A percentile compares a stretch with the other conserved stretches of the same genome.
Conservation (phyloP, 1,140 invertebrate species). For the Nebria ingens region DNA sequence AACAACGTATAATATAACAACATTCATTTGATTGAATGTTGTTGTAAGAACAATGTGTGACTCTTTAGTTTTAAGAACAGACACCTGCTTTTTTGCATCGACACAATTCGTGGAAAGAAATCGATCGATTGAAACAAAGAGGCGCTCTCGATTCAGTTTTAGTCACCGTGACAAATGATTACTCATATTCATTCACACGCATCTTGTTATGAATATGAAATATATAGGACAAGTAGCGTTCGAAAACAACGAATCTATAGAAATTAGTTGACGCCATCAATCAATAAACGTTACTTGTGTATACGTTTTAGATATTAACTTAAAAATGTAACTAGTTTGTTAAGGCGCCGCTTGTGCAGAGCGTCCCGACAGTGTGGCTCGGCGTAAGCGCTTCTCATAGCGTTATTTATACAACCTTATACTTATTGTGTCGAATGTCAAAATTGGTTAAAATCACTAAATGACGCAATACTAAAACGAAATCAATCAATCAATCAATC, state of each 20-base stretch:
- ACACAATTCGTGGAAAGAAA: not conserved
- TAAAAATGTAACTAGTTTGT: too few relatives aligned
- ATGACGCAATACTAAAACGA: too few relatives aligned
- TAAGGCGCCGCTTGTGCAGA: too few relatives aligned
- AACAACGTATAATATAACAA: not conserved
- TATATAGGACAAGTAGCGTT: not conserved
- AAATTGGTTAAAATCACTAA: too few relatives aligned
- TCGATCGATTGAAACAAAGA: not conserved
- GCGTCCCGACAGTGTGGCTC: too few relatives aligned
- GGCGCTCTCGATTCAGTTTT: not conserved
- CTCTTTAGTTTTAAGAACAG: conserved; percentile 1
- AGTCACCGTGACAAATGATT: not conserved
- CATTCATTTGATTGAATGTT: not conserved
- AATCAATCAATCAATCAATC: too few relatives aligned
- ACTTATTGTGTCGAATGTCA: conserved; percentile 4
- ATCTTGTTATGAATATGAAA: not conserved
- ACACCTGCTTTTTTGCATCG: not conserved
- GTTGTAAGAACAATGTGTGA: not conserved
- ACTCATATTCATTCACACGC: not conserved
- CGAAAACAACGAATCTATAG: not conserved
- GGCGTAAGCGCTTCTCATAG: too few relatives aligned
- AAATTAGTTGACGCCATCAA: not conserved
- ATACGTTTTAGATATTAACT: too few relatives aligned
- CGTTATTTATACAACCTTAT: not conserved
- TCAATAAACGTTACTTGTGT: not conserved